phyloP scores from a whole-genome alignment of 1,140 invertebrate species.

The Ylistrum balloti region DNA sequence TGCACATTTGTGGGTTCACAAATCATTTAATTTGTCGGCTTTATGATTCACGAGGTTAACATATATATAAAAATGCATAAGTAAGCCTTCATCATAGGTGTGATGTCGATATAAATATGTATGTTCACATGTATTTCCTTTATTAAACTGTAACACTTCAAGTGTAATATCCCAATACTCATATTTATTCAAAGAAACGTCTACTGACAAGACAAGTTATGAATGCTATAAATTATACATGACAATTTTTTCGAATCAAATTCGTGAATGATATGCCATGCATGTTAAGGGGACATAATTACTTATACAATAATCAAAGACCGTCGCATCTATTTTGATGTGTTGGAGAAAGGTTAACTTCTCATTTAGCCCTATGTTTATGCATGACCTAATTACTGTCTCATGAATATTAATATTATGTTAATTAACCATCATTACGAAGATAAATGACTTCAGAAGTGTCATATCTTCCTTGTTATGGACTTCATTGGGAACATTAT shows the following conservation, averaged over 20 bases:
- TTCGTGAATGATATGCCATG: not conserved
- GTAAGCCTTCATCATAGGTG: not conserved
- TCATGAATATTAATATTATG: constrained; percentile 29
- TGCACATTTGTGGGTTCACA: not conserved
- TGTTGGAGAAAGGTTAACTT: constrained; percentile 2
- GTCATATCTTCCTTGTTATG: constrained; percentile 17
- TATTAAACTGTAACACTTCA: not conserved
- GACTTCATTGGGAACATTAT: not conserved
- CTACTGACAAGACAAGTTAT: not conserved
- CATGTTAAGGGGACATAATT: constrained; percentile 8
- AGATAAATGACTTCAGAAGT: constrained; percentile 8
- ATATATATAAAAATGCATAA: constrained; percentile 13
- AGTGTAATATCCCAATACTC: constrained; percentile 17
- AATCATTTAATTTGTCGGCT: not conserved
- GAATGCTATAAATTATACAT: constrained; percentile 20
- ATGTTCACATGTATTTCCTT: not conserved
- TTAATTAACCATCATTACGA: constrained; percentile 14
- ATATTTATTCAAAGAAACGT: constrained; percentile 40
- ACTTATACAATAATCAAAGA: constrained; percentile 33
- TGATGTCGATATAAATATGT: constrained; percentile 12
- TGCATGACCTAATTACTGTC: constrained; percentile 18
- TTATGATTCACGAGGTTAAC: not conserved
- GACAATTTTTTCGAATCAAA: not conserved
- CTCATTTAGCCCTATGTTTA: not conserved
- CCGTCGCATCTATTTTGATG: not conserved